Base-by-base conservation (phyloP, 37 sponge, comb jelly and placozoan species). In the Beroe ovata region DNA sequence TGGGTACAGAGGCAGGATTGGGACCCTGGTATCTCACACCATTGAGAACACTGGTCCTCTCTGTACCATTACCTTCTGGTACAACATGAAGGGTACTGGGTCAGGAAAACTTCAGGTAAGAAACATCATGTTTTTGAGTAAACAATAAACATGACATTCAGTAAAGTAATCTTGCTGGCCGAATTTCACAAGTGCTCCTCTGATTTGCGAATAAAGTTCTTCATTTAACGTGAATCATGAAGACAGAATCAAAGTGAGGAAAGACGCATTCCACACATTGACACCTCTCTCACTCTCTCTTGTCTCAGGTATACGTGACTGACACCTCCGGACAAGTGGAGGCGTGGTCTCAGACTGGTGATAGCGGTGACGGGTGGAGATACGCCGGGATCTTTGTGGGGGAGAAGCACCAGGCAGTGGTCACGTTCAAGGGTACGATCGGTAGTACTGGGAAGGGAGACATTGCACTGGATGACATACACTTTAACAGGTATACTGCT, bases 51-150 rank as follows among this genome's bases (percentile, higher is more conserved):
- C 62, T 32, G 60, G 62, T 1, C 62, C 89, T 34, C 59, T 60
- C 35, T 90, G 90, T 34, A 33, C 60, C 19, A 35, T 90, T 26
- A 64, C 41, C 26, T 90, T 90, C 69, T 90, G 71, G 71, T 90
- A 90, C 60, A 59, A 90, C 90, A 90, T 90, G 90, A 64, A 90
- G 34, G 90, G 90, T 1, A 59, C 29, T 35, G 71, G 61, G 8
- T 28, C 64, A 1, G 90, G 90, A 21, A 71, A 47, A 29, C 60
- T 88, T 1, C 60, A 88, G 60, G 89, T 88, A 2, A 4, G 35
- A 34, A 19, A 38, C 77, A n/a, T n/a, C n/a, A n/a, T n/a, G n/a
- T n/a, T n/a, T n/a, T n/a, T n/a, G n/a, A n/a, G n/a, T n/a, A n/a
- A n/a, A n/a, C n/a, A n/a, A n/a, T n/a, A n/a, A n/a, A n/a, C n/a